Evolutionary conservation across 2,888 invertebrate species (phyloP).

Genomic region (Liposcelis brunnea): DNA sequence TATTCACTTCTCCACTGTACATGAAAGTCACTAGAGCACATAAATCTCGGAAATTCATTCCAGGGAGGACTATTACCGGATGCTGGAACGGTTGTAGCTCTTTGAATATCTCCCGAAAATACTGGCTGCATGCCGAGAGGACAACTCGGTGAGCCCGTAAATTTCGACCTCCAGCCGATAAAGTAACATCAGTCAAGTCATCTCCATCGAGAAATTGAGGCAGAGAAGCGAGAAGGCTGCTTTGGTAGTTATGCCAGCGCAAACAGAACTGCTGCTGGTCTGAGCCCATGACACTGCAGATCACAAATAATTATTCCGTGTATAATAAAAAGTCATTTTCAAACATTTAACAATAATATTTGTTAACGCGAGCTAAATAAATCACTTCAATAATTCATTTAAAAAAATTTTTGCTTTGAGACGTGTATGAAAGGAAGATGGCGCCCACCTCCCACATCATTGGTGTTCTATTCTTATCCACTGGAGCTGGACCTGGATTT

Average conservation of each 20-base stretch:
- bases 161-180: slow-evolving; percentile 70
- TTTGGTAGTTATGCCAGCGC: slow-evolving; percentile 71
- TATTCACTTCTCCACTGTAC: slow-evolving; percentile 77
- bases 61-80: slow-evolving; percentile 53
- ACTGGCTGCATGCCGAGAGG: slow-evolving; percentile 76
- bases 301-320: background rate
- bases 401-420: background rate
- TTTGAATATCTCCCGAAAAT: slow-evolving; percentile 78
- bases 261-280: slow-evolving; percentile 64
- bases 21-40: slow-evolving; percentile 66
- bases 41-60: slow-evolving; percentile 51
- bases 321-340: background rate
- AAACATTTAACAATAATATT: background rate
- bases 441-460: slow-evolving; percentile 10
- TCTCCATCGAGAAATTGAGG: slow-evolving; percentile 63
- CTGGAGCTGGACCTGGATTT: slow-evolving; percentile 9
- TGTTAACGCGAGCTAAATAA: no score
- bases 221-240: slow-evolving; percentile 54
- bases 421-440: slow-evolving; percentile 6
- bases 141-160: slow-evolving; percentile 73
- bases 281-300: slow-evolving; percentile 26
- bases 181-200: slow-evolving; percentile 69
- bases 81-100: slow-evolving; percentile 50
- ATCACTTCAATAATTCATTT: background rate
- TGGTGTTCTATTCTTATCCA: slow-evolving; percentile 9